Base-by-base conservation (phyloP, 2,797 vertebrate species). In the Sebastes aleutianus region DNA sequence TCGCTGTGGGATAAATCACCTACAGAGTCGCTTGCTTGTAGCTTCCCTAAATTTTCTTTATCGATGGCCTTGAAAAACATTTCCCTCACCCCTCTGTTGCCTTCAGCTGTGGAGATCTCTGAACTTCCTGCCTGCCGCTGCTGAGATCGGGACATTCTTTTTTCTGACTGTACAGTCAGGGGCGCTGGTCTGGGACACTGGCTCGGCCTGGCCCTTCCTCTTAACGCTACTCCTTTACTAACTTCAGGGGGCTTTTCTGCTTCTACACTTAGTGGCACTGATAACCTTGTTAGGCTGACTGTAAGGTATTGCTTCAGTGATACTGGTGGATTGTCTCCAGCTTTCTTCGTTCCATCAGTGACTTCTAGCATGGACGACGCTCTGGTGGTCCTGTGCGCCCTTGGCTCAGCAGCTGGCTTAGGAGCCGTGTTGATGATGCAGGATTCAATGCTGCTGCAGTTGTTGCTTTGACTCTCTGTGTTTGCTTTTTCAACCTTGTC, bases 251-350 rank as follows among this genome's bases (percentile, higher is more conserved):
- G 61, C 39, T 74, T 89, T 65, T 72, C 89, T 56, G 69, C 74
- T 69, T 77, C 82, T 76, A 73, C 14, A 70, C 77, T 73, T 31
- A 70, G 87, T 34, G 86, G 85, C 71, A 93, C 18, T 4, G 93
- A 76, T 65, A 96, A 76, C 86, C 96, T 90, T 8, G 91, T 95
- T 34, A 96, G 88, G 74, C 79, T 91, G 62, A 96, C 95, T 16
- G 87, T 95, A 31, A 96, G 86, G 72, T 95, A 96, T 91, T 94
- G 94, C 83, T 92, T 96, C 79, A 95, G 86, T 32, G 91, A 87
- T 81, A 87, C 74, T 8, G 88, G 47, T 29, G 89, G 90, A 88
- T 82, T 87, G 79, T 89, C 88, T 54, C 2, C 73, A 27, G 78
- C 75, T 72, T 86, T 91, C 86, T 90, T 84, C 7, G 70, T 83